These are phyloP conservation scores for Mus musculus DNA, from an alignment of 2,113 vertebrate genomes.

Conservation along the genomic window DNA sequence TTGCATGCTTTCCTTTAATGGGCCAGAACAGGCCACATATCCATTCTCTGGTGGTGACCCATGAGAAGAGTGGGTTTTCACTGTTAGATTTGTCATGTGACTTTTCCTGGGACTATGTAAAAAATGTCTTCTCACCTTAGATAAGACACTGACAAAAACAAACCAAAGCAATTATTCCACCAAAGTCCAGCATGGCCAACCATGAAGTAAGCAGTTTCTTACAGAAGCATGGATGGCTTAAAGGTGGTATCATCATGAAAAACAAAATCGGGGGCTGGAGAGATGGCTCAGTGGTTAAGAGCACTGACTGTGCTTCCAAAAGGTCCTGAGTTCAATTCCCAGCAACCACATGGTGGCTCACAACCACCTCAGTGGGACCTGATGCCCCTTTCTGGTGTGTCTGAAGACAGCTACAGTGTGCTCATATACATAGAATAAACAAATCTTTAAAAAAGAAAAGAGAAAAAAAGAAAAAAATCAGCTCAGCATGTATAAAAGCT, in stretches of 20 bases:
- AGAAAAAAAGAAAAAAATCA: no score
- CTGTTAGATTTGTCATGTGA: not conserved
- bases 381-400: no score
- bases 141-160: not conserved
- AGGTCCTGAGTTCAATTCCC: no score
- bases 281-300: no score
- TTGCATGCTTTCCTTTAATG: not conserved
- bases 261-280: no score
- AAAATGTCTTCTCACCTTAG: not conserved
- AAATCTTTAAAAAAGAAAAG: not conserved
- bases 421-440: no score
- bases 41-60: not conserved
- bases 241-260: not conserved
- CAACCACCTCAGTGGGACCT: no score
- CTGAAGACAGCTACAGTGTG: no score
- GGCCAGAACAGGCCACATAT: not conserved
- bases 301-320: no score
- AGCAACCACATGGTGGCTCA: no score
- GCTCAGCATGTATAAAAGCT: not conserved
- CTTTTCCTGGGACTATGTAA: not conserved
- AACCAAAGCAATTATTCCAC: not conserved
- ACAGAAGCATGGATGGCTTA: not conserved
- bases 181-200: not conserved
- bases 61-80: not conserved
- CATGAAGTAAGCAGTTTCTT: not conserved